phyloP scores from a whole-genome alignment of 1,140 invertebrate species.

The Carposina sasakii region DNA sequence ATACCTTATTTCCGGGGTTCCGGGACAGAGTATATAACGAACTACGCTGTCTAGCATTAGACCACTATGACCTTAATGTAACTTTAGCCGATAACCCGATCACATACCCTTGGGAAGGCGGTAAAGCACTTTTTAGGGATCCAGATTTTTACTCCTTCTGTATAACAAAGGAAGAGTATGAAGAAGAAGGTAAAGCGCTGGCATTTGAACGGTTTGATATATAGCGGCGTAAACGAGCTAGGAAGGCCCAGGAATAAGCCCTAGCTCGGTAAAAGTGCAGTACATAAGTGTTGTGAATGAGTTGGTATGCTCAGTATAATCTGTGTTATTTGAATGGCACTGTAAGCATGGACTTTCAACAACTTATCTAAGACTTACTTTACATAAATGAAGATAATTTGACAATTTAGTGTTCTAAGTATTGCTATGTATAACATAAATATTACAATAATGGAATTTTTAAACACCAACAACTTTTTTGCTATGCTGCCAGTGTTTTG shows the following conservation, averaged over 20 bases:
- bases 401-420: too few species aligned
- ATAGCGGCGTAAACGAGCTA: constrained; percentile 64
- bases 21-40: constrained; percentile 86
- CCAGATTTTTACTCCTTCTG: constrained; percentile 81
- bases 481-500: too few species aligned
- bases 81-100: constrained; percentile 83
- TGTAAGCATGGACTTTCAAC: too few species aligned
- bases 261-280: too few species aligned
- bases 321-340: too few species aligned
- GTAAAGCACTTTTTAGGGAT: constrained; percentile 82
- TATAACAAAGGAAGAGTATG: constrained; percentile 89
- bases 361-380: too few species aligned
- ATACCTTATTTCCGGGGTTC: constrained; percentile 87
- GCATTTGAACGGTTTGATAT: constrained; percentile 82
- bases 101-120: constrained; percentile 92
- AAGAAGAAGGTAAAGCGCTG: constrained; percentile 84
- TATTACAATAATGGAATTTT: too few species aligned
- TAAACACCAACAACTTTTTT: too few species aligned
- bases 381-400: too few species aligned
- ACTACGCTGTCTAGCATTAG: constrained; percentile 83
- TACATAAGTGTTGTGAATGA: too few species aligned
- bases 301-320: too few species aligned
- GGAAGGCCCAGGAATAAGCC: constrained; percentile 41
- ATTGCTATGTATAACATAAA: too few species aligned
- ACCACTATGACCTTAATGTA: constrained; percentile 78